Evolutionary conservation across 2,797 vertebrate species (phyloP), one percentile per base, ranked within the genome.

Genomic region (Heliangelus exortis): DNA sequence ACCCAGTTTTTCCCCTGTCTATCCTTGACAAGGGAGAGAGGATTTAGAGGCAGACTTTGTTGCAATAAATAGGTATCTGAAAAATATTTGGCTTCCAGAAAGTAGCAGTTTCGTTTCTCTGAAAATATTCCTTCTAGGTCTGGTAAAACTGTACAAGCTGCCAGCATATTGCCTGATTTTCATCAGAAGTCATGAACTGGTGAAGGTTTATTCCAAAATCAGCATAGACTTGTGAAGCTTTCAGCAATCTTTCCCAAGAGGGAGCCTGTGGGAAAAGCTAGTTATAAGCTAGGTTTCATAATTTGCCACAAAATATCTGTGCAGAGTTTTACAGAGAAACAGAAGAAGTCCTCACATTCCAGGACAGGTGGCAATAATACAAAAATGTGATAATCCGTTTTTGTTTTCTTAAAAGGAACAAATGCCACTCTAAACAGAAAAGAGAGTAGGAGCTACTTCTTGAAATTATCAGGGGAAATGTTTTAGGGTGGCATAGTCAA

Each of bases 191-290:
- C 85, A 57, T 91, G 83, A 92, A 90, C 76, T 41, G 14, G 41
- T 50, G 51, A 89, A 85, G 15, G 25, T 57, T 95, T 91, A 80
- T 84, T 82, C 66, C 54, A 88, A 90, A 94, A 84, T 66, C 77
- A 81, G 26, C 25, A 43, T 17, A 47, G 61, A 12, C 43, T 62
- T 61, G 23, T 86, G 83, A 93, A 81, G 26, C 8, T 90, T 83
- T 87, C 50, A 51, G 43, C 20, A 83, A 26, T 43, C 33, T 86
- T 90, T 85, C 57, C 68, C n/a, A 53, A 62, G 59, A 77, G 31
- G n/a, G 5, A 33, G 6, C 43, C 41, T 72, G 7, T 59, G 17
- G 36, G 33, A 50, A 84, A 93, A 86, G 25, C 31, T 33, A 77
- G 23, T 72, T 92, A 58, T 72, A 84, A 93, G 43, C 13, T 47